Evolutionary conservation across 2,888 invertebrate genomes (phyloP).

Genomic region (Melanchra persicariae): DNA sequence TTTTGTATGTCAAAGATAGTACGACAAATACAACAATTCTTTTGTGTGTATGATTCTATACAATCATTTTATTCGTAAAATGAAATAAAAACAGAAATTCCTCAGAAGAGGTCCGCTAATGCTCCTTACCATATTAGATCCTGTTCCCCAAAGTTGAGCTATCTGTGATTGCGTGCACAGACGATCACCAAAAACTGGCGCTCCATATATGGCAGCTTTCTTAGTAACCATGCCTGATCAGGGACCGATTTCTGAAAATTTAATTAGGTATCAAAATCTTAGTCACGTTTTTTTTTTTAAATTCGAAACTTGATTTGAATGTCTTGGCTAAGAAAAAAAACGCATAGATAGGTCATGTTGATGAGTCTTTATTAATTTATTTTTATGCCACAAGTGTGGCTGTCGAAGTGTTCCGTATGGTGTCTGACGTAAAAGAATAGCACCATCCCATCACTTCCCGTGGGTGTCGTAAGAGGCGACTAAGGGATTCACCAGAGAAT

Average conservation of each 20-base stretch:
- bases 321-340: background rate
- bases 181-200: conserved; percentile 33
- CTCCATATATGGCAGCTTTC: conserved; percentile 21
- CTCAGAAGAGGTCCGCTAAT: background rate
- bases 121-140: too few relatives aligned
- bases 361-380: background rate
- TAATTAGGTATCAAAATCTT: background rate
- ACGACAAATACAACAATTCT: too few relatives aligned
- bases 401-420: too few relatives aligned
- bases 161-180: conserved; percentile 27
- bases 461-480: too few relatives aligned
- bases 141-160: background rate
- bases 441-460: too few relatives aligned
- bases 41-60: too few relatives aligned
- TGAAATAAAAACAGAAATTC: too few relatives aligned
- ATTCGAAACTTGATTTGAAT: background rate
- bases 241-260: conserved; percentile 24
- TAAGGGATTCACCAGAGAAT: too few relatives aligned
- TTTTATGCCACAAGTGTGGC: background rate
- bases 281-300: background rate
- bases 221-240: background rate
- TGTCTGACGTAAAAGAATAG: too few relatives aligned
- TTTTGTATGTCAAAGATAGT: too few relatives aligned
- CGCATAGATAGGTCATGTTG: background rate
- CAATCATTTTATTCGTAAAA: too few relatives aligned